Conservation (phyloP, 2,113 vertebrate genomes). For the Aegotheles bennettii region DNA sequence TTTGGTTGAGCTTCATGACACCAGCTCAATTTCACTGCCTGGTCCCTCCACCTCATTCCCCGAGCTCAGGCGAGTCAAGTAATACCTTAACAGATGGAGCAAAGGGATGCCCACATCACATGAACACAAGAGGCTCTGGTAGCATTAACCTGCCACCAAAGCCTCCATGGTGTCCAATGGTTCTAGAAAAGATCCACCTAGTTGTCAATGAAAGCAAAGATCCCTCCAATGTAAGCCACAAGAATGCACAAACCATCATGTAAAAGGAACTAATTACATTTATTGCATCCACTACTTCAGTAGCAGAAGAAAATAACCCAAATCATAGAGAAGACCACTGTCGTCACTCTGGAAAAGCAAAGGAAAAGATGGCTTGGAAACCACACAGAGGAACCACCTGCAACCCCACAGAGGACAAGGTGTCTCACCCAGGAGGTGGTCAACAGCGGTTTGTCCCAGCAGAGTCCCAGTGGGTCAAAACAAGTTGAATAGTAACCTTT, state of each 20-base stretch:
- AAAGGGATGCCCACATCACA: rapidly evolving
- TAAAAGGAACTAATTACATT: background rate
- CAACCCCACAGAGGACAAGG: background rate
- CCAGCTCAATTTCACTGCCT: background rate
- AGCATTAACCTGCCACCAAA: background rate
- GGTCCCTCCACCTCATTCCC: background rate
- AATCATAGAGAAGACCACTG: background rate
- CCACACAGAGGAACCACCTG: rapidly evolving
- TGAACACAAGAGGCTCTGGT: background rate
- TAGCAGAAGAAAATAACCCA: background rate
- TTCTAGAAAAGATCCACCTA: background rate
- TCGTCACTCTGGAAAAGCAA: background rate
- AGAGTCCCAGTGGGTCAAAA: background rate
- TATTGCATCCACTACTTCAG: background rate
- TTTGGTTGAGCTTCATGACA: background rate
- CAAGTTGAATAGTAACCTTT: background rate
- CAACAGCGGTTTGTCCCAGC: background rate
- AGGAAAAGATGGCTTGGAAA: background rate
- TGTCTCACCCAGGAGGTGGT: background rate
- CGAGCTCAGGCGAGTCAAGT: background rate
- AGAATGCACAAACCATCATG: rapidly evolving
- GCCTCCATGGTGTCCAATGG: rapidly evolving
- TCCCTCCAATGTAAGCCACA: background rate
- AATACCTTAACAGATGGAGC: background rate
- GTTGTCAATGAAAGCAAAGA: background rate